Percentiles rank a stretch among this genome's conserved stretches.
phyloP scores from a whole-genome alignment of 2,797 vertebrate species.

The Gallinago stenura region DNA sequence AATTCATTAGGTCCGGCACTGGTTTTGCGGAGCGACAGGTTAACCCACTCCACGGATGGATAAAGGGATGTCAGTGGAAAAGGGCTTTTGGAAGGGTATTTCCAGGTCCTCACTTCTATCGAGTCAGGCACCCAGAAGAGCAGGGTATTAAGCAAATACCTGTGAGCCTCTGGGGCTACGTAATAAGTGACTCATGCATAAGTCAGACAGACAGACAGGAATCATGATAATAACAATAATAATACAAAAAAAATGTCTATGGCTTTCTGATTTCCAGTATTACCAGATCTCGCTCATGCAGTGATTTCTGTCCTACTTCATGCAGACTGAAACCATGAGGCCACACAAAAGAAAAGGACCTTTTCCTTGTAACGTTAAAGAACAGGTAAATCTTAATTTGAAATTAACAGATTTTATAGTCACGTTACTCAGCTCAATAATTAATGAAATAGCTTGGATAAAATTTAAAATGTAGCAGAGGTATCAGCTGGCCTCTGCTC shows the following conservation, averaged over 20 bases:
- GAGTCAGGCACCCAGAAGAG: not conserved
- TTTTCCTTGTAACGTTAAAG: not conserved
- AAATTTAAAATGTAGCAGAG: conserved; percentile 63
- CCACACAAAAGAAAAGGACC: not conserved
- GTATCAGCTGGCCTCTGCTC: conserved; percentile 25
- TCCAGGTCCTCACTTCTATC: not conserved
- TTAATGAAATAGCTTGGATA: conserved; percentile 62
- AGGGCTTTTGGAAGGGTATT: not conserved
- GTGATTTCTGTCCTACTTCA: not conserved
- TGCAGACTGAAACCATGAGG: not conserved
- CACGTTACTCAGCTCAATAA: conserved; percentile 50
- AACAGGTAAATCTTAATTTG: conserved; percentile 37
- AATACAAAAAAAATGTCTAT: not conserved
- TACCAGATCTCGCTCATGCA: not conserved
- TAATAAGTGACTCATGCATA: not conserved
- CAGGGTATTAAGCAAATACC: not conserved
- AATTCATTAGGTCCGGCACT: not conserved
- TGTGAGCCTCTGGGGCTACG: not conserved
- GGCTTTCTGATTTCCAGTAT: not conserved
- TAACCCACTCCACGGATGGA: not conserved
- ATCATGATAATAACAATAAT: not conserved
- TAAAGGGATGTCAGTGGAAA: not conserved
- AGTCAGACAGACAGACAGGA: not conserved
- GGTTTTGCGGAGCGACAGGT: not conserved
- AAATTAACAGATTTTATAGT: conserved; percentile 26